A percentile compares a stretch with the other conserved stretches of the same genome.
phyloP scores from a whole-genome alignment of 1,140 invertebrate genomes.

The Scaptomyza graminum region DNA sequence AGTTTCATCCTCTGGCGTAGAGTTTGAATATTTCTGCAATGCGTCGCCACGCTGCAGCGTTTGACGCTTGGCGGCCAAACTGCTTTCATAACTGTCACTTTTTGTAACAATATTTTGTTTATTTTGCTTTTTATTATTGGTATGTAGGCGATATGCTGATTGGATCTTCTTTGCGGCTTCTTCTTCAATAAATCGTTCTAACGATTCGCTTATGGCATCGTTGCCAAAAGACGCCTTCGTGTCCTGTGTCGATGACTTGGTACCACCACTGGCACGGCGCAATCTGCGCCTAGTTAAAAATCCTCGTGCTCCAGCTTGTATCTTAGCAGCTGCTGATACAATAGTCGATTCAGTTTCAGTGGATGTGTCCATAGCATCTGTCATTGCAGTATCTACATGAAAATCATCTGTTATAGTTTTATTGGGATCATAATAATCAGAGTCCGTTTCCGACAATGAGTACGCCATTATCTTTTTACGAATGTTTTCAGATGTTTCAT shows the following conservation, averaged over 20 bases:
- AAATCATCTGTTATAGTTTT: constrained; percentile 57
- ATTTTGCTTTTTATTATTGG: constrained; percentile 41
- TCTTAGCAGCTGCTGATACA: constrained; percentile 76
- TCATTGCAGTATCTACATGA: constrained; percentile 75
- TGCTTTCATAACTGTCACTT: constrained; percentile 57
- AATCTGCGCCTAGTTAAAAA: constrained; percentile 66
- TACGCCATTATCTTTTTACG: constrained; percentile 80
- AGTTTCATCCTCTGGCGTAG: constrained; percentile 73
- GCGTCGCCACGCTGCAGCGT: constrained; percentile 79
- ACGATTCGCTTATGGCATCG: constrained; percentile 77
- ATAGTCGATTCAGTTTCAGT: constrained; percentile 82
- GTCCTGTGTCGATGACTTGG: constrained; percentile 63
- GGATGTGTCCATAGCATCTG: constrained; percentile 69
- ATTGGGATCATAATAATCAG: constrained; percentile 61
- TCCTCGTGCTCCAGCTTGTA: constrained; percentile 72
- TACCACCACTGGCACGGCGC: constrained; percentile 67
- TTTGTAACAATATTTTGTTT: constrained; percentile 22
- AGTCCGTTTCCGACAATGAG: constrained; percentile 78
- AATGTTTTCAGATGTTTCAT: constrained; percentile 77
- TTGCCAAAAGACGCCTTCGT: constrained; percentile 78
- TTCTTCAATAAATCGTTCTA: constrained; percentile 77
- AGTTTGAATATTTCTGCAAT: constrained; percentile 70
- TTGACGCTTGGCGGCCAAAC: constrained; percentile 62
- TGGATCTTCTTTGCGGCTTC: constrained; percentile 74
- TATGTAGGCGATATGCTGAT: constrained; percentile 49